Conservation (phyloP, 2,888 invertebrate species). For the Molanna angustata region DNA sequence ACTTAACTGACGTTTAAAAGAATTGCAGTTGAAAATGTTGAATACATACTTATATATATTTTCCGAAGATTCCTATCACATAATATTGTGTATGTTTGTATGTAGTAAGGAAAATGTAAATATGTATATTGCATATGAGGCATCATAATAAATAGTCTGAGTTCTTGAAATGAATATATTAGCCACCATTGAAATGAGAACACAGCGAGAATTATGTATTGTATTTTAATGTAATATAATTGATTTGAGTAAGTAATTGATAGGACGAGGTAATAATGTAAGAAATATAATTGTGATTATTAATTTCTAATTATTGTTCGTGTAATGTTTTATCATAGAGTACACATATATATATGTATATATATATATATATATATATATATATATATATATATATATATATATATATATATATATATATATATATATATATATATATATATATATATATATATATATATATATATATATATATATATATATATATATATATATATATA, state of each 20-base stretch:
- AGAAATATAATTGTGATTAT: constrained; percentile 20
- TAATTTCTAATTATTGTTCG: constrained; percentile 8
- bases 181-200: too few species aligned
- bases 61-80: too few species aligned
- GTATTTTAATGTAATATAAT: constrained; percentile 11
- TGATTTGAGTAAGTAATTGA: constrained; percentile 5
- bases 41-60: too few species aligned
- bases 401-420: background rate
- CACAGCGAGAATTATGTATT: background rate
- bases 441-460: background rate
- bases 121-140: background rate
- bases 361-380: background rate
- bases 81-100: too few species aligned
- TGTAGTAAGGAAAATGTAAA: too few species aligned
- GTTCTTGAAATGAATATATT: background rate
- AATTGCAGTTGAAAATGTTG: too few species aligned
- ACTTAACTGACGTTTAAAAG: too few species aligned
- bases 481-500: background rate
- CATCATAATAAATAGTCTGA: background rate
- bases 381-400: background rate
- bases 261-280: constrained; percentile 14
- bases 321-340: constrained; percentile 16
- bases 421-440: background rate
- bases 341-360: background rate
- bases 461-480: background rate